These are phyloP conservation scores for Chrysemys picta DNA, from an alignment of 2,113 vertebrate species.

Conservation along the genomic window DNA sequence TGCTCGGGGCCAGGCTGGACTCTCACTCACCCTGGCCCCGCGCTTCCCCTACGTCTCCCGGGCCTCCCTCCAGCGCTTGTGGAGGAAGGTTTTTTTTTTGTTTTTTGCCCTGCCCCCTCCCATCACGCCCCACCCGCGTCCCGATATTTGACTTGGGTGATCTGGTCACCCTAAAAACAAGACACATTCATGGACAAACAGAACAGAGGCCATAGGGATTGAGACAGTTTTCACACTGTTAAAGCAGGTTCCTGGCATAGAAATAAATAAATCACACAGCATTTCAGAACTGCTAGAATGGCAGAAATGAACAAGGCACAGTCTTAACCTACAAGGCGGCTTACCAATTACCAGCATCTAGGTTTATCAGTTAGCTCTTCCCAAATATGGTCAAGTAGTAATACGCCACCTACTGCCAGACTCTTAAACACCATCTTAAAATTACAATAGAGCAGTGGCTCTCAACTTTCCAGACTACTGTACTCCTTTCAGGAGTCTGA, in stretches of 20 bases:
- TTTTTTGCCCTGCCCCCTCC: too few relatives aligned
- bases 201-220: background rate
- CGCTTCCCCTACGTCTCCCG: too few relatives aligned
- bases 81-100: too few relatives aligned
- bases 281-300: background rate
- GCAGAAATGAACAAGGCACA: background rate
- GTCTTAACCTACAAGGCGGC: rapidly evolving
- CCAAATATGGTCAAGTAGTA: background rate
- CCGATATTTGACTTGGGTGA: too few relatives aligned
- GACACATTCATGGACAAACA: background rate
- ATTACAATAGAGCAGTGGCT: background rate
- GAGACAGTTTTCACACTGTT: rapidly evolving
- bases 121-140: too few relatives aligned
- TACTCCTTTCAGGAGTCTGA: too few relatives aligned
- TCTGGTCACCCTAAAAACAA: background rate
- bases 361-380: rapidly evolving
- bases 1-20: too few relatives aligned
- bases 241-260: rapidly evolving
- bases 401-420: slow-evolving; percentile 47
- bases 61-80: too few relatives aligned
- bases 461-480: too few relatives aligned
- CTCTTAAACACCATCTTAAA: rapidly evolving
- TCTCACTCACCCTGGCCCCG: too few relatives aligned
- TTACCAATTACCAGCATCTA: rapidly evolving
- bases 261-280: background rate